These are phyloP conservation scores for Panopea generosa DNA, from an alignment of 2,888 invertebrate genomes.

Conservation along the genomic window DNA sequence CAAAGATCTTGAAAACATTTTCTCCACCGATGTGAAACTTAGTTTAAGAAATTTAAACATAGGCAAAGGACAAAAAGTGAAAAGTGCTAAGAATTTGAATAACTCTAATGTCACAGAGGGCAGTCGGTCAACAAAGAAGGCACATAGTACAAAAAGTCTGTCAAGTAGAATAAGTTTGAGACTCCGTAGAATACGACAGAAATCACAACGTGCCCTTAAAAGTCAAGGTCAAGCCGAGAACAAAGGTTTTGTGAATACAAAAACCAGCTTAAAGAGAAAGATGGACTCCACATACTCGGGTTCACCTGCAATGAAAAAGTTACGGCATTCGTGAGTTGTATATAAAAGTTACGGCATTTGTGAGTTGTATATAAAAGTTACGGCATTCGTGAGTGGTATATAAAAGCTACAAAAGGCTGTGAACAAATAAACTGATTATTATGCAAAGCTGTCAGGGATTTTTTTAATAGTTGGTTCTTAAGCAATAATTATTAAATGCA, in stretches of 20 bases:
- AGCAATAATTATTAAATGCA: too few species aligned
- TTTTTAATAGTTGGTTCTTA: too few species aligned
- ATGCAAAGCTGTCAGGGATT: too few species aligned
- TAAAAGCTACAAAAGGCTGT: too few species aligned
- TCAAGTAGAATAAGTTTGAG: conserved; percentile 60
- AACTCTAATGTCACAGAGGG: conserved; percentile 43
- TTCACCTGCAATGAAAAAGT: conserved; percentile 55
- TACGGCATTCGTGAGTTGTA: conserved; percentile 58
- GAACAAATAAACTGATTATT: too few species aligned
- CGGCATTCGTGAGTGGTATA: too few species aligned
- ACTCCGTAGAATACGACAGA: conserved; percentile 50
- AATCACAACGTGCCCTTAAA: conserved; percentile 20
- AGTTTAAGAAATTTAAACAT: conserved; percentile 44
- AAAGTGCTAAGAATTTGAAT: conserved; percentile 40
- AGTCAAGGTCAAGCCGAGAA: conserved; percentile 54
- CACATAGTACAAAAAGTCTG: conserved; percentile 37
- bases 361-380: too few species aligned
- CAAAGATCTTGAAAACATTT: conserved; percentile 56
- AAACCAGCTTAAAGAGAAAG: conserved; percentile 64
- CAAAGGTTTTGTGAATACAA: conserved; percentile 49
- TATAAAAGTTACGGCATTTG: too few species aligned
- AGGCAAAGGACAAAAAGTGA: conserved; percentile 10
- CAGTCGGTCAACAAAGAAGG: conserved; percentile 36
- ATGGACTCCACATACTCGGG: conserved; percentile 44
- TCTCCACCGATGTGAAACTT: conserved; percentile 43